These are phyloP conservation scores for Dinothrombium tinctorium DNA, from an alignment of 1,140 invertebrate genomes.

Conservation along the genomic window DNA sequence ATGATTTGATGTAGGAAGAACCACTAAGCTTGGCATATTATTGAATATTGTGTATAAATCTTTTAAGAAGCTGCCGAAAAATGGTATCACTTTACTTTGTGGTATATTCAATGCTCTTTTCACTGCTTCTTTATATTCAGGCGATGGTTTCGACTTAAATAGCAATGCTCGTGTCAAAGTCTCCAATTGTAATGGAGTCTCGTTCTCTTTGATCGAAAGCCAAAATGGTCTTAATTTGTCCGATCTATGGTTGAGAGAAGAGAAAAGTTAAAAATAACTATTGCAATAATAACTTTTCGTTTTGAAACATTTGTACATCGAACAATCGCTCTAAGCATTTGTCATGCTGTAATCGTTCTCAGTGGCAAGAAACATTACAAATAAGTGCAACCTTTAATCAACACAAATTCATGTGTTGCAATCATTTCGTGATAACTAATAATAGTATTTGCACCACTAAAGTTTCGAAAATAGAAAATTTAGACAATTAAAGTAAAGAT, in stretches of 20 bases:
- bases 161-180: conserved; percentile 50
- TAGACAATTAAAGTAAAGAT: too few species aligned
- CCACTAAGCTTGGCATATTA: conserved; percentile 37
- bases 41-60: conserved; percentile 51
- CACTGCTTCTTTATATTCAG: conserved; percentile 51
- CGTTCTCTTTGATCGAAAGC: conserved; percentile 53
- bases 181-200: conserved; percentile 45
- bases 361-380: too few species aligned
- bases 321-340: too few species aligned
- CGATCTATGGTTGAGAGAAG: conserved; percentile 33
- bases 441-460: too few species aligned
- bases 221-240: conserved; percentile 77
- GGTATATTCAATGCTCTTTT: conserved; percentile 57
- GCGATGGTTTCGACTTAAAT: conserved; percentile 25
- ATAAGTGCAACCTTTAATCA: too few species aligned
- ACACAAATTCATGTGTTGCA: too few species aligned
- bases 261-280: too few species aligned
- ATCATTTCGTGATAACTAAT: too few species aligned
- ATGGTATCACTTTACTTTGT: conserved; percentile 67
- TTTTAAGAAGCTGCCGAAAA: conserved; percentile 70
- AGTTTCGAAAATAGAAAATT: too few species aligned
- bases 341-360: too few species aligned
- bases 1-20: conserved; percentile 24
- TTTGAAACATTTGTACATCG: too few species aligned
- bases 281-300: too few species aligned